Percentiles rank a stretch among this genome's conserved stretches.
Conservation (phyloP, 2,113 vertebrate species). For the Tympanuchus pallidicinctus region DNA sequence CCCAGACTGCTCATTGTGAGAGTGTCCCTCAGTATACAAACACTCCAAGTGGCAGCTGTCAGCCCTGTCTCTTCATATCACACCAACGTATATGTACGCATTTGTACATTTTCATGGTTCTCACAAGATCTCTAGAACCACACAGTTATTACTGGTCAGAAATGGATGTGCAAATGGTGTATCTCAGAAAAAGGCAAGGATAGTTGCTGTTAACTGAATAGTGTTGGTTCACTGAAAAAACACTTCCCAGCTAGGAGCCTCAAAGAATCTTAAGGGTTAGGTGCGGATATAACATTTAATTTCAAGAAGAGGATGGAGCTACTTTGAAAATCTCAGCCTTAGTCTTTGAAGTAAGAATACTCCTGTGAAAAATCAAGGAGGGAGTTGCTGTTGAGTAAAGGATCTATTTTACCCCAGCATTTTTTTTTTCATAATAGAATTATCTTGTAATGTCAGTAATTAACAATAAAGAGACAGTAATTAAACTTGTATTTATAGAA, state of each 20-base stretch:
- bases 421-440: not conserved
- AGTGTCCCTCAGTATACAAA: not conserved
- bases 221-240: not conserved
- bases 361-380: not conserved
- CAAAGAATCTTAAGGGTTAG: not conserved
- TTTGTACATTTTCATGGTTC: not conserved
- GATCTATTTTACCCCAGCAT: not conserved
- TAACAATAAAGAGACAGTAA: constrained; percentile 22
- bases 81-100: not conserved
- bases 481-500: constrained; percentile 48
- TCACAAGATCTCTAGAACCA: not conserved
- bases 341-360: not conserved
- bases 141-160: not conserved
- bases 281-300: not conserved
- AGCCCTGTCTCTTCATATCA: not conserved
- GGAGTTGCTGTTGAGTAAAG: not conserved
- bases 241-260: not conserved
- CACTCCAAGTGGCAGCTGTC: not conserved
- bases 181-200: not conserved
- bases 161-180: not conserved
- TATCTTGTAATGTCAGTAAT: not conserved
- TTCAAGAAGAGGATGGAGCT: not conserved
- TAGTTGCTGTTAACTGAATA: not conserved
- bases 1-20: accelerated
- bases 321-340: constrained; percentile 9